Percentiles rank a stretch among this genome's conserved stretches.
These are phyloP conservation scores for Athalia rosae DNA, from an alignment of 2,888 invertebrate genomes.

Conservation along the genomic window DNA sequence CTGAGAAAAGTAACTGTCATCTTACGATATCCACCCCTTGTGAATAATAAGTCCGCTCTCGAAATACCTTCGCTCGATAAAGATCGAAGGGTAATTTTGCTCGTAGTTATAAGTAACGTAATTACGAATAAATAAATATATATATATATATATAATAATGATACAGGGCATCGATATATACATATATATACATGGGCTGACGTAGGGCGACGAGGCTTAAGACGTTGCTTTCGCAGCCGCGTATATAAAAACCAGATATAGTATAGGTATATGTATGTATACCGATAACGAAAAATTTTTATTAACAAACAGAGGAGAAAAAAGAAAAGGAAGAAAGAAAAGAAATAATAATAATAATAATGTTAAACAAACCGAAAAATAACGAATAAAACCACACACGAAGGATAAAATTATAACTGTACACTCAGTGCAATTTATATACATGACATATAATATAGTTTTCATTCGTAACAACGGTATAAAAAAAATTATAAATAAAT, in stretches of 20 bases:
- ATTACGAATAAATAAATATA: slow-evolving; percentile 23
- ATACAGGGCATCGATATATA: slow-evolving; percentile 40
- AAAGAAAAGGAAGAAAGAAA: background rate
- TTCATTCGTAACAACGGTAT: slow-evolving; percentile 9
- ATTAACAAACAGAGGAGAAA: slow-evolving; percentile 9
- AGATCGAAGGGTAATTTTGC: slow-evolving; percentile 18
- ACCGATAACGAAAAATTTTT: too few relatives aligned
- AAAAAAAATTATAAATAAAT: background rate
- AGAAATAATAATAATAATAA: slow-evolving; percentile 30
- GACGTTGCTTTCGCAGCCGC: slow-evolving; percentile 19
- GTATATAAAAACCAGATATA: background rate
- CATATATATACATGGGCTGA: background rate
- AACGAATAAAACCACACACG: too few relatives aligned
- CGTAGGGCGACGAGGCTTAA: slow-evolving; percentile 6
- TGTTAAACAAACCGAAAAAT: background rate
- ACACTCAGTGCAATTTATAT: too few relatives aligned
- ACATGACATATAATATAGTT: background rate
- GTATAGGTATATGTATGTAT: too few relatives aligned
- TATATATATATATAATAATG: slow-evolving; percentile 4
- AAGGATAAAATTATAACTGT: too few relatives aligned
- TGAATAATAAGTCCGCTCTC: background rate
- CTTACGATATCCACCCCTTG: too few relatives aligned
- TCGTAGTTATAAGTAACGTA: slow-evolving; percentile 22
- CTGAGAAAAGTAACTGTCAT: too few relatives aligned
- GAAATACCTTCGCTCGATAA: slow-evolving; percentile 27